phyloP scores from a whole-genome alignment of 2,113 vertebrate species.

The Acinonyx jubatus region DNA sequence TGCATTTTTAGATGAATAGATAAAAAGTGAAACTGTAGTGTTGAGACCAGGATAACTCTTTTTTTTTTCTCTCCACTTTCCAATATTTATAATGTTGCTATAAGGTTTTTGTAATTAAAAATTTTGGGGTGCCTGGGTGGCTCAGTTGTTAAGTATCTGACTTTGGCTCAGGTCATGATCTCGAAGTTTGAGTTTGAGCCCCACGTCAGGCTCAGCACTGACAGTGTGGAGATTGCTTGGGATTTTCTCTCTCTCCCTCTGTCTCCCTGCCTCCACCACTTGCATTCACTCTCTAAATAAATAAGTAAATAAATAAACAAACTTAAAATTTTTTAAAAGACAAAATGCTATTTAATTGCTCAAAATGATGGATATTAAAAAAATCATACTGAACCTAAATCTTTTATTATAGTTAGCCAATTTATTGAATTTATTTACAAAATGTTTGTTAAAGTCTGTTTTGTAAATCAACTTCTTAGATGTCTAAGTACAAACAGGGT shows the following conservation, averaged over 20 bases:
- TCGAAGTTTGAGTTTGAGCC: too few species aligned
- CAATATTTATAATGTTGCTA: neutral
- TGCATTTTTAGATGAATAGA: neutral
- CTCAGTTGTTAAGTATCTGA: too few species aligned
- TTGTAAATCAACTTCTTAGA: conserved; percentile 1
- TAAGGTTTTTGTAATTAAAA: neutral
- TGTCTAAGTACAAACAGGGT: neutral
- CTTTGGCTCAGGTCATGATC: too few species aligned
- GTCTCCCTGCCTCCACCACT: too few species aligned
- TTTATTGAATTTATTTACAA: neutral
- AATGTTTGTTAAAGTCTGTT: neutral
- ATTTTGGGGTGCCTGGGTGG: too few species aligned
- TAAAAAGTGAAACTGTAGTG: neutral
- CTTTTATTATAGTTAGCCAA: conserved; percentile 14
- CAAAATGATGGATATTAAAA: conserved; percentile 19
- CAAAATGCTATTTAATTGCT: conserved; percentile 4
- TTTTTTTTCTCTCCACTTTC: neutral
- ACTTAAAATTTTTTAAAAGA: neutral
- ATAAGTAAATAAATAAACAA: too few species aligned
- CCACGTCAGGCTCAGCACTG: too few species aligned
- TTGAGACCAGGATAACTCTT: neutral
- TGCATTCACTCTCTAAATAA: too few species aligned
- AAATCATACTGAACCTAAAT: neutral
- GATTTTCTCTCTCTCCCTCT: too few species aligned
- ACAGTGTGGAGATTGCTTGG: too few species aligned